These are phyloP conservation scores for Rhabdomys dilectus DNA, from an alignment of 2,113 vertebrate genomes.

Conservation along the genomic window DNA sequence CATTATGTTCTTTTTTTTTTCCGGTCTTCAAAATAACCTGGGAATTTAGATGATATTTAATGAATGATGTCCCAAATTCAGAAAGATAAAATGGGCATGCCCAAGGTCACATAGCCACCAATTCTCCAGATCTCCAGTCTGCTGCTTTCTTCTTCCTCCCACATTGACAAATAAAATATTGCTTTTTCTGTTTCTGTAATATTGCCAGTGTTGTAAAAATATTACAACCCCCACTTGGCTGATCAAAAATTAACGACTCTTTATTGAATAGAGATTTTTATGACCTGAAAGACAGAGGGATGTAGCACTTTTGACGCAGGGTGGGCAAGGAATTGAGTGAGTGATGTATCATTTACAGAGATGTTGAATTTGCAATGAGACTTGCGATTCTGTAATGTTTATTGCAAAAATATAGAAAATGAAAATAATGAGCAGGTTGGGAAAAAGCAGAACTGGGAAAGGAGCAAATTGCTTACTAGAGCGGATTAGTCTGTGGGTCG, in stretches of 20 bases:
- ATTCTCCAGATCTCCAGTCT: constrained; percentile 5
- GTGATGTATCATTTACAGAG: constrained; percentile 45
- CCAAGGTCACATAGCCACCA: not conserved
- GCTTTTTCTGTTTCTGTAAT: constrained; percentile 73
- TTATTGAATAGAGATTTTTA: constrained; percentile 79
- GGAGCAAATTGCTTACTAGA: constrained; percentile 75
- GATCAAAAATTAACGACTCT: constrained; percentile 74
- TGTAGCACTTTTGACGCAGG: constrained; percentile 48
- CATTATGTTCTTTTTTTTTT: not conserved
- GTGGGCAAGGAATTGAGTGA: constrained; percentile 40
- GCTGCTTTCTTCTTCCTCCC: not conserved
- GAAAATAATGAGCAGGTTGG: constrained; percentile 65
- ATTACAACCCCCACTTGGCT: constrained; percentile 48
- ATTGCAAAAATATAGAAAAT: constrained; percentile 67
- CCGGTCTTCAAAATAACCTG: constrained; percentile 16
- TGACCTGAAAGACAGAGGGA: constrained; percentile 48
- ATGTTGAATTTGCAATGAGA: constrained; percentile 55
- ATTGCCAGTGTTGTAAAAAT: constrained; percentile 70
- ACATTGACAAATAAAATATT: constrained; percentile 67
- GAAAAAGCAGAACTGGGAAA: constrained; percentile 66
- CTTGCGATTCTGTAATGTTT: constrained; percentile 54
- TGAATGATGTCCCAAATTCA: not conserved
- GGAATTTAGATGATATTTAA: not conserved
- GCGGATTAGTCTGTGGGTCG: constrained; percentile 61
- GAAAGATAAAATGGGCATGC: constrained; percentile 15